A percentile compares a stretch with the other conserved stretches of the same genome.
Evolutionary conservation across 2,113 vertebrate genomes (phyloP).

Genomic region (Sigmodon hispidus): DNA sequence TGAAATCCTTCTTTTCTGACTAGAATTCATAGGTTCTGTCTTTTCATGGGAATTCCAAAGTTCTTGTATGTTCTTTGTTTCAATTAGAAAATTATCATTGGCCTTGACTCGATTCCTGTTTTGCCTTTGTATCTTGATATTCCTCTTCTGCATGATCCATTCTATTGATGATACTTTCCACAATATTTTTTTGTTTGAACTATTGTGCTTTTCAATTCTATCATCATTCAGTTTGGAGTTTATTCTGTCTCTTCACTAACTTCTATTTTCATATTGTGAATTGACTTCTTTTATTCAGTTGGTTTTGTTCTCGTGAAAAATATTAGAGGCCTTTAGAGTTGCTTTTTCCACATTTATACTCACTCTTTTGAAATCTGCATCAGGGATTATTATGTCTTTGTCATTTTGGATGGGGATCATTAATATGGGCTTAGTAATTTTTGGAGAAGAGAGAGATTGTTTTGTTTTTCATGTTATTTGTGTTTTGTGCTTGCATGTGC

Average conservation of each 20-base stretch:
- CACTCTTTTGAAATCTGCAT: neutral
- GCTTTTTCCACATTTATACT: neutral
- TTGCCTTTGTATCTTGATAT: neutral
- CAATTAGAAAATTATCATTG: neutral
- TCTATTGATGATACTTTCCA: neutral
- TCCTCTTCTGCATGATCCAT: neutral
- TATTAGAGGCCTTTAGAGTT: neutral
- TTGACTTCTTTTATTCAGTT: neutral
- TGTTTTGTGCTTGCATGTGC: neutral
- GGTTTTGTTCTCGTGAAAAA: neutral
- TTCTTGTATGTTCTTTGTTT: neutral
- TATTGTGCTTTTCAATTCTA: neutral
- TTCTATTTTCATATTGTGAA: neutral
- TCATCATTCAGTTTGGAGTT: neutral
- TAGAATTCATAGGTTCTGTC: neutral
- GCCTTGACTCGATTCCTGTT: neutral
- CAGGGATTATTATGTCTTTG: neutral
- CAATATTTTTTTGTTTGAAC: neutral
- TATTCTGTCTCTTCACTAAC: neutral
- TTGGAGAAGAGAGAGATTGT: neutral
- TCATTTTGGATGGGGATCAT: neutral
- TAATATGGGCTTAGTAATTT: neutral
- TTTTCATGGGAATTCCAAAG: neutral
- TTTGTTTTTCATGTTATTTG: neutral
- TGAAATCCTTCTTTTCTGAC: neutral